Evolutionary conservation across 2,888 invertebrate species (phyloP).

Genomic region (Coleophora deauratella): DNA sequence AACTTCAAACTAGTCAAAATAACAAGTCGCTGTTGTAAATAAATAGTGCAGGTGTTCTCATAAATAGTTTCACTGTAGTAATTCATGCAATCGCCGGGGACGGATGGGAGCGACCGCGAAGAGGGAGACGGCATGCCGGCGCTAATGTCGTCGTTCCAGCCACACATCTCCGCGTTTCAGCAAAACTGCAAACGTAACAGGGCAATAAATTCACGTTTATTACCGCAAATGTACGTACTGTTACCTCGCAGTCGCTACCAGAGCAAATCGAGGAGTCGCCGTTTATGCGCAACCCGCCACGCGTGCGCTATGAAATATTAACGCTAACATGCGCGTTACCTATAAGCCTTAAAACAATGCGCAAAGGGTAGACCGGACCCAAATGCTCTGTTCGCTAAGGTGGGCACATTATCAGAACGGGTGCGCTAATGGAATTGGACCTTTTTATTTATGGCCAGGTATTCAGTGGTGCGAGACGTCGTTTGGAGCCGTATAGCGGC

Average conservation of each 20-base stretch:
- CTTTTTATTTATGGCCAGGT: constrained; percentile 49
- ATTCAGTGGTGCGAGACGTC: constrained; percentile 29
- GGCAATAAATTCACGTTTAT: constrained; percentile 70
- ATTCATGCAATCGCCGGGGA: constrained; percentile 1
- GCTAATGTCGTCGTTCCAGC: constrained; percentile 45
- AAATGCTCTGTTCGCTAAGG: constrained; percentile 30
- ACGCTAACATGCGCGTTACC: constrained; percentile 44
- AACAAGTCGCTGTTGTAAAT: too few relatives aligned
- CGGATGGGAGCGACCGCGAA: constrained; percentile 15
- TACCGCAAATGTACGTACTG: constrained; percentile 58
- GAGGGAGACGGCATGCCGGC: constrained; percentile 30
- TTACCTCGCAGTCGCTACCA: constrained; percentile 53
- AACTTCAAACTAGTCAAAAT: too few relatives aligned
- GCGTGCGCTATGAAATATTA: constrained; percentile 55
- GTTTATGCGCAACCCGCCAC: constrained; percentile 43
- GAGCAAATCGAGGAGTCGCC: constrained; percentile 53
- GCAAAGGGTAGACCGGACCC: constrained; percentile 21
- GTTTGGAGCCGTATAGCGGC: constrained; percentile 25
- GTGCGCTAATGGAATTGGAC: constrained; percentile 48
- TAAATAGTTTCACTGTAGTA: too few relatives aligned
- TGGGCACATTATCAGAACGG: constrained; percentile 49
- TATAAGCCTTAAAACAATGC: constrained; percentile 34
- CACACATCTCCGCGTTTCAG: constrained; percentile 64
- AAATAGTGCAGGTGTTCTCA: too few relatives aligned
- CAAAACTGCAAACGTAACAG: constrained; percentile 68